phyloP scores from a whole-genome alignment of 2,888 invertebrate genomes.

The Mythimna pallens region DNA sequence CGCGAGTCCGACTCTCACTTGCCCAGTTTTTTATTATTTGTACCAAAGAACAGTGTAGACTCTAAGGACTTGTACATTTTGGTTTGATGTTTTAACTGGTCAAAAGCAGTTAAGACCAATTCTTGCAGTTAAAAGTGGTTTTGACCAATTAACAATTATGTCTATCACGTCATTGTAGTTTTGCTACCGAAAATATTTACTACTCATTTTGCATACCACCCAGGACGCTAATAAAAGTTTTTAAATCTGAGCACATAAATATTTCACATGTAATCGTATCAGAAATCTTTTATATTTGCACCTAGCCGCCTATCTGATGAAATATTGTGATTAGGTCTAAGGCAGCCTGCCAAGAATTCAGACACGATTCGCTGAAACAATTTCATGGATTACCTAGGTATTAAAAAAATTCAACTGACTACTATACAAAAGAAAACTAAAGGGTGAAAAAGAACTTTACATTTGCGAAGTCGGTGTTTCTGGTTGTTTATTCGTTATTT shows the following conservation, averaged over 20 bases:
- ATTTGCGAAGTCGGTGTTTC: too few species aligned
- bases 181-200: conserved; percentile 34
- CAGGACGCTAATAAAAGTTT: conserved; percentile 9
- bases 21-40: too few species aligned
- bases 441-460: too few species aligned
- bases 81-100: too few species aligned
- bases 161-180: conserved; percentile 19
- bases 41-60: too few species aligned
- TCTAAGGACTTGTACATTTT: too few species aligned
- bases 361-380: conserved; percentile 12
- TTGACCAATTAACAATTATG: background rate
- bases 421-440: too few species aligned
- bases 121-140: too few species aligned
- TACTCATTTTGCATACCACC: background rate
- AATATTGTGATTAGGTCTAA: conserved; percentile 26
- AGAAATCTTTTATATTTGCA: conserved; percentile 23
- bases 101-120: too few species aligned
- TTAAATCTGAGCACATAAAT: conserved; percentile 32
- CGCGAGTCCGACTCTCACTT: too few species aligned
- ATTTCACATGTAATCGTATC: conserved; percentile 17
- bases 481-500: too few species aligned
- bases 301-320: conserved; percentile 7
- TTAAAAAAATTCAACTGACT: background rate
- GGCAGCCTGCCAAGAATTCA: conserved; percentile 38
- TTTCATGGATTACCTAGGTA: conserved; percentile 11